Evolutionary conservation across 2,888 invertebrate genomes (phyloP).

Genomic region (Oegoconia quadripuncta): DNA sequence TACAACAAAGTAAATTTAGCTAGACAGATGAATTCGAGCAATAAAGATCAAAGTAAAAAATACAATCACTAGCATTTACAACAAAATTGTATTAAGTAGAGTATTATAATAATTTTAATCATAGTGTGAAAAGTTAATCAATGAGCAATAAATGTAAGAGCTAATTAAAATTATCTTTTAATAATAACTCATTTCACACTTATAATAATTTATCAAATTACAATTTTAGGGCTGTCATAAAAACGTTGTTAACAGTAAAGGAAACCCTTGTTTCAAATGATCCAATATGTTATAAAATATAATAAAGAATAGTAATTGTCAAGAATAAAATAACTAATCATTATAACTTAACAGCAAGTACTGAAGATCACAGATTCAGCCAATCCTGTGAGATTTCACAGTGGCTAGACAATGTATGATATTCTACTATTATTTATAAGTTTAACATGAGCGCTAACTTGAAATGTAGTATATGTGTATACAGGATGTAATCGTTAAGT

Average conservation of each 20-base stretch:
- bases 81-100: constrained; percentile 31
- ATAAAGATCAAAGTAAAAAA: constrained; percentile 31
- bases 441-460: constrained; percentile 39
- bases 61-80: constrained; percentile 31
- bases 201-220: neutral
- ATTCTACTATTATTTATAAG: constrained; percentile 31
- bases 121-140: constrained; percentile 21
- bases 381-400: constrained; percentile 39
- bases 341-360: constrained; percentile 44
- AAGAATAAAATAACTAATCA: constrained; percentile 8
- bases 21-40: constrained; percentile 34
- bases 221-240: neutral
- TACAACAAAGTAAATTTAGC: constrained; percentile 29
- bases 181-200: too few species aligned
- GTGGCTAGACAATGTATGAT: constrained; percentile 33
- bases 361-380: constrained; percentile 57
- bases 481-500: too few species aligned
- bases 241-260: neutral
- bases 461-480: too few species aligned
- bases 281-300: too few species aligned
- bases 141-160: constrained; percentile 19
- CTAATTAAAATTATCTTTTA: too few species aligned
- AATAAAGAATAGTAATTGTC: too few species aligned
- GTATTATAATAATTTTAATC: constrained; percentile 31
- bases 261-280: too few species aligned